These are phyloP conservation scores for Hesperia comma DNA, from an alignment of 2,888 invertebrate species.

Conservation along the genomic window DNA sequence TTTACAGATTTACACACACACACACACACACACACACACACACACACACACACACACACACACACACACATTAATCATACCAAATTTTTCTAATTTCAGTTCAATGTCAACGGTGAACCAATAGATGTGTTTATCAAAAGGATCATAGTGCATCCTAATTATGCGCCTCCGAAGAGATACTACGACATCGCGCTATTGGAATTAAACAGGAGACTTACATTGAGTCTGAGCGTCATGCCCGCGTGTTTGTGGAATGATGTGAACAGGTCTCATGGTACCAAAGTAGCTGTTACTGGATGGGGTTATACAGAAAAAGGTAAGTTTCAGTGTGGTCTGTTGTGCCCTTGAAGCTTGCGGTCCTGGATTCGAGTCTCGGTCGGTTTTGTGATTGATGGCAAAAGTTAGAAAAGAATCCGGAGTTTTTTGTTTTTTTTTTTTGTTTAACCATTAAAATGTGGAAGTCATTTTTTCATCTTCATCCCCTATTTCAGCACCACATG, in stretches of 20 bases:
- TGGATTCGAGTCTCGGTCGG: too few relatives aligned
- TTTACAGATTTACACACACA: too few relatives aligned
- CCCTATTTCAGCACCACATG: too few relatives aligned
- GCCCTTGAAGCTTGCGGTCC: too few relatives aligned
- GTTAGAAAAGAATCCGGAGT: too few relatives aligned
- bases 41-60: too few relatives aligned
- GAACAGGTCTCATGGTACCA: constrained; percentile 29
- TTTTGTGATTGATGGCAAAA: too few relatives aligned
- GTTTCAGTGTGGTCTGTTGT: neutral
- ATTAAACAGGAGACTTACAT: constrained; percentile 40
- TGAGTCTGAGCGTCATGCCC: constrained; percentile 44
- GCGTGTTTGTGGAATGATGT: constrained; percentile 48
- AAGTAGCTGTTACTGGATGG: constrained; percentile 46
- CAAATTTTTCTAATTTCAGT: constrained; percentile 29
- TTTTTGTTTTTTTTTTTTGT: too few relatives aligned
- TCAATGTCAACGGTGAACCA: constrained; percentile 36
- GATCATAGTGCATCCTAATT: constrained; percentile 48
- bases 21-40: too few relatives aligned
- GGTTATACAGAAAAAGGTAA: constrained; percentile 46
- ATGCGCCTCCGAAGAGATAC: constrained; percentile 47
- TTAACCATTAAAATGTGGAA: too few relatives aligned
- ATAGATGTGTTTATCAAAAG: constrained; percentile 42
- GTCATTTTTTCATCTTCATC: too few relatives aligned
- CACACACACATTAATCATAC: too few relatives aligned
- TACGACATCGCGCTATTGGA: constrained; percentile 50